Conservation (phyloP, 1,140 invertebrate species). For the Heliconius melpomene region DNA sequence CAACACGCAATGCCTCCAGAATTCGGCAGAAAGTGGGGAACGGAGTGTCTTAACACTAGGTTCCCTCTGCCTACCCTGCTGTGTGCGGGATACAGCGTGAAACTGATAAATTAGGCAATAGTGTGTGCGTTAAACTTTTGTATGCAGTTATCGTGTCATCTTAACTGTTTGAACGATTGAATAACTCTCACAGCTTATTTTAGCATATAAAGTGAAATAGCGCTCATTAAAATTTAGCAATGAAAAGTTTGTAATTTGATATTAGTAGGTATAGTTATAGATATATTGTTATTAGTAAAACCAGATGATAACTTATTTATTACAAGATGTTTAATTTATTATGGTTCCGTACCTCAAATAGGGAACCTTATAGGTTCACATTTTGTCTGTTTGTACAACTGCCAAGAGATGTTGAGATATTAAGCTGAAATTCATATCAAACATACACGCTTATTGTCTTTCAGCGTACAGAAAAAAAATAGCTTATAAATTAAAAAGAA, state of each 20-base stretch:
- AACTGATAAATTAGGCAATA: conserved; percentile 4
- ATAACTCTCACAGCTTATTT: background rate
- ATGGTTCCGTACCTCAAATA: too few species aligned
- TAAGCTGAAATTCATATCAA: background rate
- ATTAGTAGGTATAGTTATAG: background rate
- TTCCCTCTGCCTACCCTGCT: too few species aligned
- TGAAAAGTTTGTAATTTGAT: background rate
- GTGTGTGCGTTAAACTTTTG: conserved; percentile 17
- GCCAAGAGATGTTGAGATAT: background rate
- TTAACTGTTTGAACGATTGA: background rate
- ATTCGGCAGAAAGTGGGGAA: too few species aligned
- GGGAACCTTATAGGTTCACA: too few species aligned
- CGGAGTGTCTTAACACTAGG: too few species aligned
- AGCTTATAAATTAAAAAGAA: too few species aligned
- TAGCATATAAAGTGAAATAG: background rate
- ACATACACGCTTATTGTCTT: too few species aligned
- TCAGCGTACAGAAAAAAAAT: too few species aligned
- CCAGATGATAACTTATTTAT: background rate
- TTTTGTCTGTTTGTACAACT: too few species aligned
- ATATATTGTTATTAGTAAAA: background rate
- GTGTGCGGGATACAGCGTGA: too few species aligned
- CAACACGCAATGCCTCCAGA: too few species aligned
- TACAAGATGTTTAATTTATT: too few species aligned
- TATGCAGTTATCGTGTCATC: conserved; percentile 10
- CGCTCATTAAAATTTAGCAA: background rate